Base-by-base conservation (phyloP, 2,888 invertebrate genomes). In the Hypomecis punctinalis region DNA sequence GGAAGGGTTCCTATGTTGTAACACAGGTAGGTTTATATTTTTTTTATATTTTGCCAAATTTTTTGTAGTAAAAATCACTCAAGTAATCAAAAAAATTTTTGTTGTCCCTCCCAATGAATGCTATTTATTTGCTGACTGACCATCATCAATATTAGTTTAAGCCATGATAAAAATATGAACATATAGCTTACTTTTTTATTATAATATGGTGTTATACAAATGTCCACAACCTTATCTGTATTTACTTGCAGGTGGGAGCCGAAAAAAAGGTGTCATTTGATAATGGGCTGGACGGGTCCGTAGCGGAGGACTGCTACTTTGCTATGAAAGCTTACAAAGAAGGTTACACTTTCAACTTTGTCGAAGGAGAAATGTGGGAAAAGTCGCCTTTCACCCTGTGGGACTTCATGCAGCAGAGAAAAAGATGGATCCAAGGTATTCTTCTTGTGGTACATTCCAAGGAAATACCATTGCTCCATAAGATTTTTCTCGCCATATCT, bases 341-440 rank as follows among this genome's bases (percentile, higher is more conserved):
- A 85, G 99, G 98, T 36, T 99, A 97, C 85, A 94, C 96, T 23
- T 99, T 99, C 88, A 97, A 98, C 85, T 99, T 99, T 89, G 96
- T 99, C 72, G 99, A 99, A 86, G 99, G 99, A 54, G 99, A 99
- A 92, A 99, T 99, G 99, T 98, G 98, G 96, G 99, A 99, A 85
- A 99, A 99, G 84, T 98, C 98, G 6, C 99, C 99, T 4, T 99
- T 99, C 86, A 97, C 98, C 1, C 90, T 99, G 40, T 96, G 97
- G 95, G 99, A 99, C 86, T 98, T 99, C 80, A 95, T 99, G 74
- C 98, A 99, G 86, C 99, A 99, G 83, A 94, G 99, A 64, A 99
- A 99, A 85, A 95, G 99, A 59, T 99, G 99, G 99, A 95, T 99
- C 59, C 97, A 98, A 93, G 98, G 98, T 82, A 98, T 98, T 76